Base-by-base conservation (phyloP, 2,888 invertebrate genomes). In the Nomada hirtipes region DNA sequence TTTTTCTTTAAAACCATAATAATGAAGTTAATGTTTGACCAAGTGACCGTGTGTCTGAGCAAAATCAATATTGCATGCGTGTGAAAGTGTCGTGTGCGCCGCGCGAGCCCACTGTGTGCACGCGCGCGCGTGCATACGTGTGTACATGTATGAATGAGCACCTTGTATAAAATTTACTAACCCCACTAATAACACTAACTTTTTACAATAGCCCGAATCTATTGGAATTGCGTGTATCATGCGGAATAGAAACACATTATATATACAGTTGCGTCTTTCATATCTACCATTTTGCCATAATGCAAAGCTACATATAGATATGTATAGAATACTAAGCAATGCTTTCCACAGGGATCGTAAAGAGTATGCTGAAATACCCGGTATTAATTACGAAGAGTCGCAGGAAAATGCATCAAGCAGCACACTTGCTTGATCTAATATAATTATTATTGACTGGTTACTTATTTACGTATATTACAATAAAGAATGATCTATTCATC, bases 261-360 rank as follows among this genome's bases (percentile, higher is more conserved):
- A 15, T 13, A 42, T 50, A 26, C 1, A 23, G 52, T 20, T 23
- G 15, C 52, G 44, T 26, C n/a, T 10, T 79, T 18, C 18, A 3
- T 57, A 18, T 26, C 44, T 26, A 7, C 11, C 44, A 20, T 23
- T 20, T 23, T 10, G 20, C 15, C 47, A 10, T n/a, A 52, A 52
- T 4, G 55, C 42, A 42, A n/a, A 23, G 23, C 18, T 50, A 68
- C 63, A 29, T 72, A 68, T 18, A 67, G 57, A 47, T 68, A 67
- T 15, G 76, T 68, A 70, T 76, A 76, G 71, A 86, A 65, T 85
- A 76, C 72, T 84, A 23, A 73, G 61, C 74, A 84, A 88, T 73
- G 70, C 82, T 91, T 90, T 93, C 89, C 90, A 67, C 93, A 93
- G 93, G 91, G 85, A 92, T 87, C 91, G 90, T 84, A 88, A 83